Conservation (phyloP, 2,888 invertebrate species). For the Ophion slaviceki region DNA sequence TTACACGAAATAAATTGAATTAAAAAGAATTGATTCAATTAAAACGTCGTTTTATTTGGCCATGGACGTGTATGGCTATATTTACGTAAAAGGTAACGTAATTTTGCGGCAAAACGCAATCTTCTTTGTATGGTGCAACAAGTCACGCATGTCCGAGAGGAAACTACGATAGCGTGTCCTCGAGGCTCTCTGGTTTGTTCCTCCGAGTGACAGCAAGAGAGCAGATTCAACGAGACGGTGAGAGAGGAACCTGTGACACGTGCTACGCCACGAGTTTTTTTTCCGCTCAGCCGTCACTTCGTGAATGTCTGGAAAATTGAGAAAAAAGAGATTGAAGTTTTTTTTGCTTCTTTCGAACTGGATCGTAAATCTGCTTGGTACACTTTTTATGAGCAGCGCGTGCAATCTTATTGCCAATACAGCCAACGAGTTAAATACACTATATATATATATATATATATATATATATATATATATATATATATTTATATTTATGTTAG, state of each 20-base stretch:
- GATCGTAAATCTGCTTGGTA: slow-evolving; percentile 16
- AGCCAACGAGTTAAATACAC: too few relatives aligned
- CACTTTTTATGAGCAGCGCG: not conserved
- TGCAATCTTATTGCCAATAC: slow-evolving; percentile 3
- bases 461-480: too few relatives aligned
- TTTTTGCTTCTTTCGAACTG: not conserved
- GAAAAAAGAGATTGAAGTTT: slow-evolving; percentile 21
- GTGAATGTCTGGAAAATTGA: slow-evolving; percentile 51
- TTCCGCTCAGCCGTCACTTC: slow-evolving; percentile 34
- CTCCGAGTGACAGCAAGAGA: slow-evolving; percentile 28
- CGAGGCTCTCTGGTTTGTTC: slow-evolving; percentile 42
- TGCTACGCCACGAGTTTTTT: slow-evolving; percentile 56
- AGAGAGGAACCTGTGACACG: slow-evolving; percentile 36
- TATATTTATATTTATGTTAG: too few relatives aligned
- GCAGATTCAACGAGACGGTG: slow-evolving; percentile 2
- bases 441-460: too few relatives aligned
- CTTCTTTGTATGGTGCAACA: slow-evolving; percentile 23
- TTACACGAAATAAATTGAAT: not conserved
- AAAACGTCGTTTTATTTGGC: not conserved
- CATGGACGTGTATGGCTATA: not conserved
- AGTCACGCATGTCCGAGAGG: slow-evolving; percentile 54
- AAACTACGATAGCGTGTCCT: slow-evolving; percentile 45
- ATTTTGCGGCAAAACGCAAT: slow-evolving; percentile 36
- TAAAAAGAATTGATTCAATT: not conserved
- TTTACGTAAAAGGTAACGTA: not conserved